Base-by-base conservation (phyloP, 2,888 invertebrate genomes). In the Parascotia fuliginaria region DNA sequence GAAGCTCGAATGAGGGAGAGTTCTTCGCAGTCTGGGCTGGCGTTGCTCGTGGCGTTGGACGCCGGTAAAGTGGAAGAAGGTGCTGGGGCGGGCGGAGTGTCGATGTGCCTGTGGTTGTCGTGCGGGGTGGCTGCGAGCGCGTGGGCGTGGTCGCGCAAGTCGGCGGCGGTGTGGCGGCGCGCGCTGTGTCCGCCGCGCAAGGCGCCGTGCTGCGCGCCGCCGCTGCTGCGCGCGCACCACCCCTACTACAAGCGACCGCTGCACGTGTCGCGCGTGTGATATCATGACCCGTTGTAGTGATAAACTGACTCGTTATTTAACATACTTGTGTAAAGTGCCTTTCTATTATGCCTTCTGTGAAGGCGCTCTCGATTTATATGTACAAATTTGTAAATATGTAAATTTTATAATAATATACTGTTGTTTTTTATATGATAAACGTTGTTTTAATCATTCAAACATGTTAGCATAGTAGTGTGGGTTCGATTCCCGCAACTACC, bases 41-140 rank as follows among this genome's bases (percentile, higher is more conserved):
- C 92, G 0, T 68, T 92, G 28, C 69, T 92, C n/a, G 92, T 92
- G 9, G 93, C 94, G 60, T 58, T 93, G 69, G 87, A 94, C 83
- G 68, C 75, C 19, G 80, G 81, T 12, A 65, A 64, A n/a, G 62
- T 75, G 1, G 80, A 75, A 33, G 70, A 73, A 16, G 72, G 74
- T 0, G 70, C 68, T 4, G 82, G 79, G 0, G 73, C 82, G 1
- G 87, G 89, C 11, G 91, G 91, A 3, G 83, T 94, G 73, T 91
- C 95, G 47, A 83, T 94, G 39, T 93, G 94, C 62, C 81, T 95
- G 56, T 93, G 94, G 77, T 81, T 95, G 70, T 92, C 93, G 13
- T 93, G 95, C 53, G 95, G 95, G 0, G 88, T 93, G 28, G 94
- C 95, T 22, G 93, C 94, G 12, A 94, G 94, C 0, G 94, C 94